Percentiles rank a stretch among this genome's conserved stretches.
Evolutionary conservation across 2,797 vertebrate genomes (phyloP).

Genomic region (Lacerta agilis): DNA sequence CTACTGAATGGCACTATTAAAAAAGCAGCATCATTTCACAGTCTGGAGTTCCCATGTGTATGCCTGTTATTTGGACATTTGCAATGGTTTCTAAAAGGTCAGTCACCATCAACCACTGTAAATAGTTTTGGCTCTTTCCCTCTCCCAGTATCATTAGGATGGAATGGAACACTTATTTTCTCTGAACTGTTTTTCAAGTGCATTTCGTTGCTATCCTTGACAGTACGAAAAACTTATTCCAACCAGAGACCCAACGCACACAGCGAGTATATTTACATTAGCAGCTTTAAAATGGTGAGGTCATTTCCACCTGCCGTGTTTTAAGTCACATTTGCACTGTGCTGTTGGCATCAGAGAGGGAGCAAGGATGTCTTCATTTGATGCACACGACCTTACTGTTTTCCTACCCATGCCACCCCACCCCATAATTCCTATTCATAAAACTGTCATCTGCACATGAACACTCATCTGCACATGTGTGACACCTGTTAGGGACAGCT

Average conservation of each 20-base stretch:
- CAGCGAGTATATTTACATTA: too few species aligned
- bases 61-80: background rate
- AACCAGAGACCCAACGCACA: background rate
- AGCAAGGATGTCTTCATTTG: too few species aligned
- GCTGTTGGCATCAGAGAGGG: too few species aligned
- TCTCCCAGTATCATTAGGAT: background rate
- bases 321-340: too few species aligned
- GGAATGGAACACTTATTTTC: background rate
- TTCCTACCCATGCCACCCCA: too few species aligned
- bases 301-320: too few species aligned
- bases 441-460: too few species aligned
- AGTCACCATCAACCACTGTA: background rate
- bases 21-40: background rate
- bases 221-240: background rate
- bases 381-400: too few species aligned
- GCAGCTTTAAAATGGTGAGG: too few species aligned
- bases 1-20: background rate
- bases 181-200: background rate
- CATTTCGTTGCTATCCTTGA: background rate
- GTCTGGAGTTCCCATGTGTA: background rate
- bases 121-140: background rate
- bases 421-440: too few species aligned
- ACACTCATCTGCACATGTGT: too few species aligned
- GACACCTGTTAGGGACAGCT: too few species aligned
- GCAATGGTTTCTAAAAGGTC: background rate